Conservation (phyloP, 1,140 invertebrate genomes). For the Zaprionus inermis region DNA sequence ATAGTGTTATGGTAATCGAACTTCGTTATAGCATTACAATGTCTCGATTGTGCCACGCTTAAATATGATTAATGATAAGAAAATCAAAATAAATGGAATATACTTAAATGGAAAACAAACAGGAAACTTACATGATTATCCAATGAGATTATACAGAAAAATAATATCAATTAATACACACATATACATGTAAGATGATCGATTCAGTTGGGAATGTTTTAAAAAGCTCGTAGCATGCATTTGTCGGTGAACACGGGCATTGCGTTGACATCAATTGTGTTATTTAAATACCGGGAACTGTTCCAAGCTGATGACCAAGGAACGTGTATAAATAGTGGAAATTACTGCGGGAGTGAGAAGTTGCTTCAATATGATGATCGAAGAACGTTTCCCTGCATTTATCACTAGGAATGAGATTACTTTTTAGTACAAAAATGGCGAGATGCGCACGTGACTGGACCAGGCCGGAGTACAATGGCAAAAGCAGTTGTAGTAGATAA, state of each 20-base stretch:
- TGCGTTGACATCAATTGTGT: too few species aligned
- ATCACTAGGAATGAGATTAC: slow-evolving; percentile 49
- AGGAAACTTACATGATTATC: slow-evolving; percentile 13
- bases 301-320: background rate
- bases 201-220: slow-evolving; percentile 34
- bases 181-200: background rate
- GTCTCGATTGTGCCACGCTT: background rate
- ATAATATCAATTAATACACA: slow-evolving; percentile 6
- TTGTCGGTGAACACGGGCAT: background rate
- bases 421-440: slow-evolving; percentile 26
- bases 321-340: slow-evolving; percentile 32
- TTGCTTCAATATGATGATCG: too few species aligned
- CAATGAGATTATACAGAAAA: slow-evolving; percentile 36
- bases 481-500: background rate
- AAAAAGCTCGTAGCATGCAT: slow-evolving; percentile 32
- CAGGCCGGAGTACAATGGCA: slow-evolving; percentile 13
- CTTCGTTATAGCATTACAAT: background rate
- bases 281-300: too few species aligned
- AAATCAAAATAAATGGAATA: background rate
- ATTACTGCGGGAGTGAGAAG: background rate
- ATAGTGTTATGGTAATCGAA: background rate
- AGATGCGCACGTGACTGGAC: slow-evolving; percentile 7
- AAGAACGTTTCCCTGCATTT: background rate
- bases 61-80: background rate
- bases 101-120: background rate